These are phyloP conservation scores for Lordiphosa collinella DNA, from an alignment of 1,140 invertebrate species.

Conservation along the genomic window DNA sequence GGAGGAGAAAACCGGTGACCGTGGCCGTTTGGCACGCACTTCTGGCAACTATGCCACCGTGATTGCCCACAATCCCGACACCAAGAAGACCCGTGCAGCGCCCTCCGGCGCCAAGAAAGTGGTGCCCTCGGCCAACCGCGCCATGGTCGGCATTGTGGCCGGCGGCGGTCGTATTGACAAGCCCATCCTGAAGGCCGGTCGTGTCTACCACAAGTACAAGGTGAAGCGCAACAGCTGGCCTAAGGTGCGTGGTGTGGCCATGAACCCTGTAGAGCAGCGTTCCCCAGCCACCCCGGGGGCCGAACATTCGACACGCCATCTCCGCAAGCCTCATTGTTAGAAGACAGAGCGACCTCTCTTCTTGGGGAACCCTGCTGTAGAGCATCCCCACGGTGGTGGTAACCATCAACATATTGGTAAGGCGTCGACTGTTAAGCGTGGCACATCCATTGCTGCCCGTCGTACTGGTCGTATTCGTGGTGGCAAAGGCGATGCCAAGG, in stretches of 20 bases:
- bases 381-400: conserved; percentile 99
- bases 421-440: conserved; percentile 98
- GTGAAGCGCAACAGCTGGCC: conserved; percentile 99
- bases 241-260: conserved; percentile 95
- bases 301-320: too few relatives aligned
- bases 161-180: conserved; percentile 99
- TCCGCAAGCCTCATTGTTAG: too few relatives aligned
- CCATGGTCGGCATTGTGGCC: conserved; percentile 99
- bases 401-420: conserved; percentile 99
- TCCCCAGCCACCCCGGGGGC: too few relatives aligned
- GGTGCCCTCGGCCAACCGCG: conserved; percentile 97
- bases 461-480: conserved; percentile 99
- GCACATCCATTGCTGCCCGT: conserved; percentile 98
- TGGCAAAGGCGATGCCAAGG: conserved; percentile 93
- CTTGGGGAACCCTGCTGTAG: too few relatives aligned
- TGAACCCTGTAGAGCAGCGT: conserved; percentile 98
- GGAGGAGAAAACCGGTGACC: conserved; percentile 99
- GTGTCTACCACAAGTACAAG: conserved; percentile 99
- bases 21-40: conserved; percentile 96
- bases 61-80: conserved; percentile 98
- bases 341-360: too few relatives aligned
- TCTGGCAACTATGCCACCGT: conserved; percentile 99
- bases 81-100: conserved; percentile 96
- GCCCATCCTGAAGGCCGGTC: conserved; percentile 98
- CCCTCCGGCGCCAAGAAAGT: conserved; percentile 99